Evolutionary conservation across 2,888 invertebrate species (phyloP), one percentile per base, ranked within the genome.

Genomic region (Venusia cambrica): DNA sequence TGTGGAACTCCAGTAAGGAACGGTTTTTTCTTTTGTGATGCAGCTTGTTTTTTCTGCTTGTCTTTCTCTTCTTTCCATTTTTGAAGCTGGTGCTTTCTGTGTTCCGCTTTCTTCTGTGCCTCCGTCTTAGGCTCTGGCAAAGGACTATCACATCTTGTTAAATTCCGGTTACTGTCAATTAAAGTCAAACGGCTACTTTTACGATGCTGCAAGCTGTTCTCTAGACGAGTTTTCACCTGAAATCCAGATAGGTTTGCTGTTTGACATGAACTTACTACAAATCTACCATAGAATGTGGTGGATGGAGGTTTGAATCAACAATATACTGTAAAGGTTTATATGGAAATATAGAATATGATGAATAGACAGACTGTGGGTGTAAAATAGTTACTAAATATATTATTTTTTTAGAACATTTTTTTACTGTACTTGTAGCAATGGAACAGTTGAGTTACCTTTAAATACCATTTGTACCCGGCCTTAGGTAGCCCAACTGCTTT

Each of bases 21-120:
- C 0, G 87, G 85, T 40, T 80, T 84, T 50, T 75, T 78, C 36
- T 80, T 85, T 2, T 66, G 54, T 1, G 58, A 35, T 0, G 70
- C 69, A 0, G 51, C 62, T 28, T 73, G 69, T 12, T 69, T 73
- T 39, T 76, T 83, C 31, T 68, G 65, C 34, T 73, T 74, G n/a
- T 73, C 73, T 34, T 76, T 87, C 13, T 83, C 80, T 25, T 67
- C 62, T 43, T 83, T 85, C 84, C 84, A 87, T 62, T 76, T 80
- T 34, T 76, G 71, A 1, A 87, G 48, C 39, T 78, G 78, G 36
- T 73, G 64, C 19, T 62, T 59, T 19, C 83, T 63, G 26, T 73
- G 63, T 9, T 76, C 71, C 1, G 59, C 40, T 41, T 79, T 81
- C 5, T 45, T 33, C 28, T 61, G 53, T 1, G 41, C 40, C 7